A percentile compares a stretch with the other conserved stretches of the same genome.
Conservation (phyloP, 2,888 invertebrate species). For the Leucozona laternaria region DNA sequence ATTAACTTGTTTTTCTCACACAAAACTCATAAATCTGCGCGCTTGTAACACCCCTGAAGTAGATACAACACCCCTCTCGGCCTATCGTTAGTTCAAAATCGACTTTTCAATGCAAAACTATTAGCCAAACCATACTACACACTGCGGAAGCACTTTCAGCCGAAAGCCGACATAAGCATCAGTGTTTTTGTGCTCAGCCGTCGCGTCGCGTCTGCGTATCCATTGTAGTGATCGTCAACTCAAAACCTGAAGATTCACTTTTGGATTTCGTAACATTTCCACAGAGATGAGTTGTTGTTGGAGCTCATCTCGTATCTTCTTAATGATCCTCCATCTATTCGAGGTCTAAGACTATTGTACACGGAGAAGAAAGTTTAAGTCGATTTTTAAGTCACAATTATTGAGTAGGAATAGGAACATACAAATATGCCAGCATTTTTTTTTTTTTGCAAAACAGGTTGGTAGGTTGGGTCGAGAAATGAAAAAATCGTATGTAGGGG, state of each 20-base stretch:
- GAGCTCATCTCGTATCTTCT: neutral
- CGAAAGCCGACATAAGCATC: conserved; percentile 44
- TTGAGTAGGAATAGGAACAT: too few relatives aligned
- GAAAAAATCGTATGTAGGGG: too few relatives aligned
- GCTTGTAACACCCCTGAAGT: neutral
- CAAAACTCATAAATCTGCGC: conserved; percentile 1
- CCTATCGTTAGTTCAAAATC: conserved; percentile 47
- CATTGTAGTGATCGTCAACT: conserved; percentile 7
- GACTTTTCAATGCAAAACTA: conserved; percentile 46
- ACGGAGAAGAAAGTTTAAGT: neutral
- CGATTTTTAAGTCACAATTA: neutral
- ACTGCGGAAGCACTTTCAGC: conserved; percentile 59
- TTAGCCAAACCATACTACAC: conserved; percentile 52
- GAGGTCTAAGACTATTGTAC: neutral
- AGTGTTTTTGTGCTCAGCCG: conserved; percentile 28
- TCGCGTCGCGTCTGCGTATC: neutral
- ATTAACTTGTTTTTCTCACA: conserved; percentile 58
- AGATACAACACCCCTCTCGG: neutral
- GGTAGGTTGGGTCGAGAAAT: too few relatives aligned
- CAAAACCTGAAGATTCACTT: conserved; percentile 68
- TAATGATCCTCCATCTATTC: conserved; percentile 32
- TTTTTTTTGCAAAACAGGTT: too few relatives aligned
- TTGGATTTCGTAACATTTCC: conserved; percentile 57
- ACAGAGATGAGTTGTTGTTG: neutral
- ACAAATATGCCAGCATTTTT: too few relatives aligned